These are phyloP conservation scores for Rhynchomys soricoides DNA, from an alignment of 2,113 vertebrate genomes.

Conservation along the genomic window DNA sequence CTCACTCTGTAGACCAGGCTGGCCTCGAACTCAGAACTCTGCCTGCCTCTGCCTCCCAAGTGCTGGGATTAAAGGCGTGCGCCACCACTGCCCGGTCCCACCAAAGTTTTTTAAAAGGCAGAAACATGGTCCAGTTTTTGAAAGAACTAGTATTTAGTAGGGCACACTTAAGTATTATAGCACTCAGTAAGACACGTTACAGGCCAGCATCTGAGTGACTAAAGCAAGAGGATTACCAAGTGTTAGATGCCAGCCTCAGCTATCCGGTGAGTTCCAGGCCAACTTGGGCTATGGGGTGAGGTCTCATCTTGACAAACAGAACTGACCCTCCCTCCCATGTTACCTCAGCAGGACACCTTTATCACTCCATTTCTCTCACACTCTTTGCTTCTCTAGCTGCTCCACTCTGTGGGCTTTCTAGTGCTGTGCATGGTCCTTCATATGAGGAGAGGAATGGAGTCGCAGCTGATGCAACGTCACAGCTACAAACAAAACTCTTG, in stretches of 20 bases:
- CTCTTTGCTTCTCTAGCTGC: not conserved
- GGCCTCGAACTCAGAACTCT: too few species aligned
- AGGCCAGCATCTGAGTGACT: not conserved
- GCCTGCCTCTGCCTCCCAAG: too few species aligned
- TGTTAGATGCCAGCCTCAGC: not conserved
- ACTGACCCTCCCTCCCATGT: not conserved
- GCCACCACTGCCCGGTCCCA: too few species aligned
- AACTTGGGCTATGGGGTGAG: not conserved
- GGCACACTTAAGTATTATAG: not conserved
- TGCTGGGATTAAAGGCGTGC: too few species aligned
- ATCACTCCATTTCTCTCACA: not conserved
- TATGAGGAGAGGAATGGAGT: not conserved
- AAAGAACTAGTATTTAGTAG: not conserved
- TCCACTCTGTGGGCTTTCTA: not conserved
- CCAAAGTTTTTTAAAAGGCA: not conserved
- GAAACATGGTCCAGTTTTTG: not conserved
- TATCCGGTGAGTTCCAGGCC: not conserved
- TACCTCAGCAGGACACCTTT: not conserved
- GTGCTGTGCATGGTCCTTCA: not conserved
- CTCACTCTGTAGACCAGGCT: too few species aligned
- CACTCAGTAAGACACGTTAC: not conserved
- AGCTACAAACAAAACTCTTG: not conserved
- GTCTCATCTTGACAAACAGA: not conserved
- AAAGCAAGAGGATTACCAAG: not conserved
- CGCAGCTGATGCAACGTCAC: not conserved